Evolutionary conservation across 1,140 invertebrate species (phyloP).

Genomic region (Apis dorsata): DNA sequence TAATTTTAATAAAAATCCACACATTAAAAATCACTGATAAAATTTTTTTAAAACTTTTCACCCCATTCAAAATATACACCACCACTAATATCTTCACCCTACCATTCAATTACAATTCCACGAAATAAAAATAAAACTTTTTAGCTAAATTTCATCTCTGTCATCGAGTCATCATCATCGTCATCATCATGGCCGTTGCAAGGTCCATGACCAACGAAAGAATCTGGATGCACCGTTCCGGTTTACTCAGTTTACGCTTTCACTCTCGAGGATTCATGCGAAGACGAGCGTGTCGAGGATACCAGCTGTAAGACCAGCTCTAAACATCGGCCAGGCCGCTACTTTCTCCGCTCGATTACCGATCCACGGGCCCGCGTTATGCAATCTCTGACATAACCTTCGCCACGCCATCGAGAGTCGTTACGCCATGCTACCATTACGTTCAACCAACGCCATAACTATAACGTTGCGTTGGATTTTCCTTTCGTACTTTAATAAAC

Average conservation of each 20-base stretch:
- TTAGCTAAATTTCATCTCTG: too few relatives aligned
- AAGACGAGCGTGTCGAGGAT: constrained; percentile 38
- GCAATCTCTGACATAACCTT: constrained; percentile 81
- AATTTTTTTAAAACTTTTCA: too few relatives aligned
- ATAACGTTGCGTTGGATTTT: not conserved
- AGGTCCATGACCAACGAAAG: not conserved
- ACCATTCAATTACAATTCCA: too few relatives aligned
- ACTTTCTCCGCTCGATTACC: constrained; percentile 75
- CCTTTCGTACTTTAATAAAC: not conserved
- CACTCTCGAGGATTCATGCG: constrained; percentile 52
- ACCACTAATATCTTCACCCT: too few relatives aligned
- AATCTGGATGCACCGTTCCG: constrained; percentile 55
- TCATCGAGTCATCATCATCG: too few relatives aligned
- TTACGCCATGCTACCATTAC: constrained; percentile 75
- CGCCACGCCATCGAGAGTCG: constrained; percentile 72
- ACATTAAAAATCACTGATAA: too few relatives aligned
- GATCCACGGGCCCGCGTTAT: constrained; percentile 67
- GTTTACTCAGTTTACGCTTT: constrained; percentile 64
- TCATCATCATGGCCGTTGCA: too few relatives aligned
- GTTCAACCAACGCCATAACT: constrained; percentile 14
- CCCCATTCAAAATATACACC: too few relatives aligned
- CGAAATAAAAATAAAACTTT: too few relatives aligned
- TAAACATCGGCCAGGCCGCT: constrained; percentile 16
- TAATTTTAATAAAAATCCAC: too few relatives aligned
- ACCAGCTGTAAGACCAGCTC: constrained; percentile 38